Evolutionary conservation across 2,888 invertebrate genomes (phyloP).

Genomic region (Drosophila gaucha): DNA sequence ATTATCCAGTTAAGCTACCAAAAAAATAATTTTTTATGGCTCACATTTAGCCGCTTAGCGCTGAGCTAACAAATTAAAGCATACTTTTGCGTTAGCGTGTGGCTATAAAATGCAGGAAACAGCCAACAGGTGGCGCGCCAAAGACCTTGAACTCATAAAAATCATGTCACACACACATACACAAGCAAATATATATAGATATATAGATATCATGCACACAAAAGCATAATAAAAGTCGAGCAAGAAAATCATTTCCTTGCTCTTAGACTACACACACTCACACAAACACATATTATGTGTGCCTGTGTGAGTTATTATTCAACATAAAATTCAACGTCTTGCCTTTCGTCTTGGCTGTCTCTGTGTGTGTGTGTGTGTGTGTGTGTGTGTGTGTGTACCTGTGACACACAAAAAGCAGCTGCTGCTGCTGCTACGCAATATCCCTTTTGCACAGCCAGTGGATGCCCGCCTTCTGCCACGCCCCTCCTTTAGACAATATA

Average conservation of each 20-base stretch:
- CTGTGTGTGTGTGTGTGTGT: conserved; percentile 13
- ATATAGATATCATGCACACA: conserved; percentile 26
- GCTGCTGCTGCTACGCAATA: conserved; percentile 57
- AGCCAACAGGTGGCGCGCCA: conserved; percentile 73
- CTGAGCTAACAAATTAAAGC: conserved; percentile 51
- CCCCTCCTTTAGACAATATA: conserved; percentile 20
- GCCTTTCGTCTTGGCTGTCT: conserved; percentile 40
- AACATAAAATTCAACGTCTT: conserved; percentile 57
- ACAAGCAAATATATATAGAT: conserved; percentile 20
- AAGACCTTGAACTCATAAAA: conserved; percentile 83
- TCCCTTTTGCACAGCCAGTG: conserved; percentile 34
- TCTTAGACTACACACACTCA: conserved; percentile 57
- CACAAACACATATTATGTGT: conserved; percentile 24
- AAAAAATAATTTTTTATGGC: not conserved
- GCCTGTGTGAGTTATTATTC: conserved; percentile 70
- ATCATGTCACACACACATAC: conserved; percentile 73
- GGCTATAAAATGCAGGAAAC: conserved; percentile 49
- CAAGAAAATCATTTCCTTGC: conserved; percentile 76
- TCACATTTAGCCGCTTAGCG: conserved; percentile 15
- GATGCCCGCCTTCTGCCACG: too few species aligned
- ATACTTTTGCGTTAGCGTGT: conserved; percentile 29
- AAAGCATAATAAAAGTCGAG: conserved; percentile 63
- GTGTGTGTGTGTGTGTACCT: conserved; percentile 41
- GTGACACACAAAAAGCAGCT: conserved; percentile 57
- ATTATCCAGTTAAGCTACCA: not conserved